These are phyloP conservation scores for Syngnathus typhle DNA, from an alignment of 2,113 vertebrate species.

Conservation along the genomic window DNA sequence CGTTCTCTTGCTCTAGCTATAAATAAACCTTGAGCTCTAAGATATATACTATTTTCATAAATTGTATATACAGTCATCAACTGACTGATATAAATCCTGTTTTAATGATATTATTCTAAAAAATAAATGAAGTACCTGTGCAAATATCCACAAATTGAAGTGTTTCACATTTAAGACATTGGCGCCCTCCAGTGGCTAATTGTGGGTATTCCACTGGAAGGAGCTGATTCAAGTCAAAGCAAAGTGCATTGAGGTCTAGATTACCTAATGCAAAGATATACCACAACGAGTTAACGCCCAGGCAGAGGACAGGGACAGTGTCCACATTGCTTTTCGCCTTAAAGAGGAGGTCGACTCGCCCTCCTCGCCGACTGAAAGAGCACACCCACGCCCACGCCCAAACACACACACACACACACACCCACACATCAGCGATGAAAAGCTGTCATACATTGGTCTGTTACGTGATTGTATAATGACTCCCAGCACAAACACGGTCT, in stretches of 20 bases:
- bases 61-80: constrained; percentile 73
- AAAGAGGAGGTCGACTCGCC: constrained; percentile 16
- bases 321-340: constrained; percentile 39
- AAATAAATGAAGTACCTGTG: constrained; percentile 81
- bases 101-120: constrained; percentile 76
- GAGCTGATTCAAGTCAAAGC: constrained; percentile 77
- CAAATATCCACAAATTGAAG: constrained; percentile 78
- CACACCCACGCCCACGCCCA: constrained; percentile 6
- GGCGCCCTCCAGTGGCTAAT: constrained; percentile 70
- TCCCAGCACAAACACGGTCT: constrained; percentile 22
- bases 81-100: constrained; percentile 75
- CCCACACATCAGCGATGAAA: constrained; percentile 32
- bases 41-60: constrained; percentile 79
- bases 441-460: constrained; percentile 43
- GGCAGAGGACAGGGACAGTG: constrained; percentile 50
- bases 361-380: constrained; percentile 36
- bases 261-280: constrained; percentile 71
- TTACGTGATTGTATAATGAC: constrained; percentile 39
- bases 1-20: constrained; percentile 73
- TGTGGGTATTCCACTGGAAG: constrained; percentile 66
- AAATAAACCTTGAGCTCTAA: constrained; percentile 79
- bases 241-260: constrained; percentile 74
- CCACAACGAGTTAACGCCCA: constrained; percentile 66
- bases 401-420: too few relatives aligned
- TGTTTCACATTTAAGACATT: constrained; percentile 81